Evolutionary conservation across 2,888 invertebrate species (phyloP).

Genomic region (Cacoxenus indagator): DNA sequence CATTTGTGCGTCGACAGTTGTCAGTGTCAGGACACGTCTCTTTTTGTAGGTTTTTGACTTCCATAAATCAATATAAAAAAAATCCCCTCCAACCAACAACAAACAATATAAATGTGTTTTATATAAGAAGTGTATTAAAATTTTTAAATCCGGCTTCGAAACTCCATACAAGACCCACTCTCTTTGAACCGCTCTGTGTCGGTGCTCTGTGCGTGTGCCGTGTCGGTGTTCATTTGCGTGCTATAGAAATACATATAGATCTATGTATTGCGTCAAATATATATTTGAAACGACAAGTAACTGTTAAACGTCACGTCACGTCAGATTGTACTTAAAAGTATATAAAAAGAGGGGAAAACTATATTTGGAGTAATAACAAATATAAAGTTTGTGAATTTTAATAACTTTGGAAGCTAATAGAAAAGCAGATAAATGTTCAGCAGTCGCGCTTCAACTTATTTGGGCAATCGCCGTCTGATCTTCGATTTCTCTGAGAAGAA

Average conservation of each 20-base stretch:
- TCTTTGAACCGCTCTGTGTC: conserved; percentile 30
- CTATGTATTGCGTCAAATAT: conserved; percentile 5
- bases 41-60: background rate
- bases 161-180: conserved; percentile 20
- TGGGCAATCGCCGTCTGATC: conserved; percentile 68
- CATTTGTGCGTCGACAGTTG: conserved; percentile 65
- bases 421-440: conserved; percentile 50
- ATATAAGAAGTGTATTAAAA: conserved; percentile 26
- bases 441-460: conserved; percentile 58
- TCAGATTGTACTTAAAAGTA: background rate
- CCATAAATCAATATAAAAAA: background rate
- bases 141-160: conserved; percentile 34
- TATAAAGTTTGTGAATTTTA: background rate
- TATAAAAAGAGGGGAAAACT: background rate
- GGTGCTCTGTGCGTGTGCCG: too few relatives aligned
- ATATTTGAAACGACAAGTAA: conserved; percentile 11
- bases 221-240: conserved; percentile 19
- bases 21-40: conserved; percentile 47
- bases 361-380: background rate
- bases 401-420: conserved; percentile 22
- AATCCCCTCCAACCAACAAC: background rate
- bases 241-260: conserved; percentile 14
- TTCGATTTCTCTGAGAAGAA: conserved; percentile 69
- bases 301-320: conserved; percentile 24
- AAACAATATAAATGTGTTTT: background rate